Evolutionary conservation across 1,140 invertebrate species (phyloP).

Genomic region (Zaprionus inermis): DNA sequence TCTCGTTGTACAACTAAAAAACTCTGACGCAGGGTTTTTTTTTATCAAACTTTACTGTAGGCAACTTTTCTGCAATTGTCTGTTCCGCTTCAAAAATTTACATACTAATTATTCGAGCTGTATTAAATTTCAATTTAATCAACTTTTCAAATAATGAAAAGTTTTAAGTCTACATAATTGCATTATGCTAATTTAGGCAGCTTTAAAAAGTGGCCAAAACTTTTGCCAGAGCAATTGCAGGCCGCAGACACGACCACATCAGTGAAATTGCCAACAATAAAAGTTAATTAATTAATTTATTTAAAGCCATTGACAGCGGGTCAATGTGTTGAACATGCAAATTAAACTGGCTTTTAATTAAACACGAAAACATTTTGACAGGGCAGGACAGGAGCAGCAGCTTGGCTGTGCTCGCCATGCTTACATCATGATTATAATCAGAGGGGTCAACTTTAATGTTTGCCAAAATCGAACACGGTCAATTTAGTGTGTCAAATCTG

Average conservation of each 20-base stretch:
- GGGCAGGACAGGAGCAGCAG: not conserved
- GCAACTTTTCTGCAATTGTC: not conserved
- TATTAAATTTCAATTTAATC: not conserved
- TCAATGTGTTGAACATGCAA: conserved; percentile 40
- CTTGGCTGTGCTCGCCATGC: not conserved
- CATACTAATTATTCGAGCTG: not conserved
- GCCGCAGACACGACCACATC: not conserved
- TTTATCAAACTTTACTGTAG: no score
- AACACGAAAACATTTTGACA: conserved; percentile 61
- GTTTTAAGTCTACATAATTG: not conserved
- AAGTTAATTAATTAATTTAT: conserved; percentile 67
- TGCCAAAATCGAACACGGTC: not conserved
- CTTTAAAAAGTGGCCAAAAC: no score
- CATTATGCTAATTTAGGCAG: not conserved
- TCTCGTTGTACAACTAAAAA: no score
- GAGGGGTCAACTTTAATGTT: conserved; percentile 38
- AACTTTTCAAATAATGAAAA: not conserved
- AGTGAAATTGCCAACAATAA: conserved; percentile 21
- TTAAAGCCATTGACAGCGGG: conserved; percentile 38
- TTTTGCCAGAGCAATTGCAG: not conserved
- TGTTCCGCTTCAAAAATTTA: not conserved
- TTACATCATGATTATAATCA: conserved; percentile 18
- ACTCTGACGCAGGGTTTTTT: no score
- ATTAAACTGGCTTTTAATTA: conserved; percentile 69
- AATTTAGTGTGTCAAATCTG: conserved; percentile 15